phyloP scores from a whole-genome alignment of 2,888 invertebrate species.

The Hanleya hanleyi region DNA sequence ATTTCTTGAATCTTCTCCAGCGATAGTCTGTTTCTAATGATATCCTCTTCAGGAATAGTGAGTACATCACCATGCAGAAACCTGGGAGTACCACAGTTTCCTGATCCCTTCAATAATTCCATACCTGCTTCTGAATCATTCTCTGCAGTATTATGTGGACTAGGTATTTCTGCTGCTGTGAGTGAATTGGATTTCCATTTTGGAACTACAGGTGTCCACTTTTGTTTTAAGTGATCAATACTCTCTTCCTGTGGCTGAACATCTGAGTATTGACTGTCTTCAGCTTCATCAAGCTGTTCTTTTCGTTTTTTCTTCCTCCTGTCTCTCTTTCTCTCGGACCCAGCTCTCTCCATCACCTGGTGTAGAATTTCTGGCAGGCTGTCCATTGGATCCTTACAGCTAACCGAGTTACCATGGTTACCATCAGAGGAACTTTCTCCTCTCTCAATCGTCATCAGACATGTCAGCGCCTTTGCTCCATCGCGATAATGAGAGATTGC shows the following conservation, averaged over 20 bases:
- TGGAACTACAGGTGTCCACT: no score
- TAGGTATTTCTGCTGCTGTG: not conserved
- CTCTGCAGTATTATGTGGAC: not conserved
- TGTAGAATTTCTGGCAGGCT: slow-evolving; percentile 55
- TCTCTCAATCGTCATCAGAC: slow-evolving; percentile 41
- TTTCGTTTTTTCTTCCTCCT: slow-evolving; percentile 13
- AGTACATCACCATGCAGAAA: not conserved
- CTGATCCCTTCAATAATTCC: no score
- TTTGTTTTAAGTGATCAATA: no score
- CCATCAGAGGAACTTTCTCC: slow-evolving; percentile 15
- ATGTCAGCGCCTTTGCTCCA: slow-evolving; percentile 37
- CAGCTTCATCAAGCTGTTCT: slow-evolving; percentile 9
- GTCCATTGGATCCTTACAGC: slow-evolving; percentile 53
- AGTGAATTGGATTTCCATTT: no score
- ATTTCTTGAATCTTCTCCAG: slow-evolving; percentile 54
- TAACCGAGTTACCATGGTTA: not conserved
- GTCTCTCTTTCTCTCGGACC: slow-evolving; percentile 3
- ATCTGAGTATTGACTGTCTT: not conserved
- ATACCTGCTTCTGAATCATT: not conserved
- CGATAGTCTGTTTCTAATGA: slow-evolving; percentile 51
- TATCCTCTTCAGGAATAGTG: slow-evolving; percentile 49
- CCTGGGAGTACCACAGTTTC: not conserved
- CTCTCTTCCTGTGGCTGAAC: not conserved
- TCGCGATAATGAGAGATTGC: slow-evolving; percentile 40
- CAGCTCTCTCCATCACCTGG: slow-evolving; percentile 17